These are phyloP conservation scores for Eupithecia vulgata DNA, from an alignment of 2,888 invertebrate genomes.

Conservation along the genomic window DNA sequence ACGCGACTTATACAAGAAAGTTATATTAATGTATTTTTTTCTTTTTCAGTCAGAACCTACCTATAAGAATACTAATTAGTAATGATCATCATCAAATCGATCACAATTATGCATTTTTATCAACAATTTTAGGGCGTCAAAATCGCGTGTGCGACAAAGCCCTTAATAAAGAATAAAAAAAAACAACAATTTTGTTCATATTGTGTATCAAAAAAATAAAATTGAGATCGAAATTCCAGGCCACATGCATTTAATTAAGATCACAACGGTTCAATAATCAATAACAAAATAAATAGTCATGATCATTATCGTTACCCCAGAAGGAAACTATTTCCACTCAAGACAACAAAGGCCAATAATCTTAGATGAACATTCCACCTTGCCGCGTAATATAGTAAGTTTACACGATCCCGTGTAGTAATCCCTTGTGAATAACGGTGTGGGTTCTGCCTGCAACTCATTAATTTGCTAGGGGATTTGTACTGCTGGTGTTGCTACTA, in stretches of 20 bases:
- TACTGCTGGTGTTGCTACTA: constrained; percentile 30
- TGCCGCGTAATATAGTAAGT: constrained; percentile 55
- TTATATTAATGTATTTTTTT: neutral
- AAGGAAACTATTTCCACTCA: constrained; percentile 28
- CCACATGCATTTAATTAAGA: neutral
- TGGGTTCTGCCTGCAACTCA: constrained; percentile 57
- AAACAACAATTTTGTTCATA: no score
- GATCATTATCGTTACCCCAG: constrained; percentile 15
- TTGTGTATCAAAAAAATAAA: no score
- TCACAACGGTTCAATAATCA: neutral
- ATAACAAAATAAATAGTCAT: neutral
- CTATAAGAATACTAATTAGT: no score
- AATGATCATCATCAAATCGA: no score
- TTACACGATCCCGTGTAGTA: constrained; percentile 56
- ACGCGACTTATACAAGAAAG: neutral
- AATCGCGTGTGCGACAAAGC: no score
- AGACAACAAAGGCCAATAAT: constrained; percentile 37
- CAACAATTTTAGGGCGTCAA: no score
- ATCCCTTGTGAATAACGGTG: constrained; percentile 60
- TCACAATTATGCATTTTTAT: no score
- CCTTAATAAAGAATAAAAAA: no score
- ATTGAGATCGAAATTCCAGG: no score
- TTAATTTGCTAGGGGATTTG: constrained; percentile 65
- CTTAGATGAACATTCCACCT: constrained; percentile 40
- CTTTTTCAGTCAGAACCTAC: neutral